These are phyloP conservation scores for Eulemur rufifrons DNA, from an alignment of 2,113 vertebrate genomes.

Conservation along the genomic window DNA sequence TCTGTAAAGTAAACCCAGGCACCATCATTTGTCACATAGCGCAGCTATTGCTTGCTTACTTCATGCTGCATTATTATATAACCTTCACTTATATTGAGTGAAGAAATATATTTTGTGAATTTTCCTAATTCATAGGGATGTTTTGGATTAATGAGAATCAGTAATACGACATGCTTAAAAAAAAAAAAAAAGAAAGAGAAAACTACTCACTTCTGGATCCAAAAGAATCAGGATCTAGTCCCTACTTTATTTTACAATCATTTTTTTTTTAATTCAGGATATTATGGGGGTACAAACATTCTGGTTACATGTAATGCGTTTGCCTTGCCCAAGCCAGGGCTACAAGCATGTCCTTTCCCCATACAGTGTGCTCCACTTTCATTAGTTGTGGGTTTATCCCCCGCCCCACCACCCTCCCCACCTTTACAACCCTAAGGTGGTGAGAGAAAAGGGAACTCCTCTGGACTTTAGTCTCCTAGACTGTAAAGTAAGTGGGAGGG, in stretches of 20 bases:
- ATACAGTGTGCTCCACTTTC: no score
- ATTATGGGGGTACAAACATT: no score
- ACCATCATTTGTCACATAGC: background rate
- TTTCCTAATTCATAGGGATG: conserved; percentile 4
- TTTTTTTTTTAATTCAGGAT: no score
- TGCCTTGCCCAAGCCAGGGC: no score
- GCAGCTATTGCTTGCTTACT: background rate
- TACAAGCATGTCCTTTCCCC: no score
- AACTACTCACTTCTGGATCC: background rate
- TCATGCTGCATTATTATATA: background rate
- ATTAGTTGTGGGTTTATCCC: no score
- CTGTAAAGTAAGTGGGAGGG: background rate
- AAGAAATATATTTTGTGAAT: background rate
- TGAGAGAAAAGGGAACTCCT: background rate
- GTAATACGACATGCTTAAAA: background rate
- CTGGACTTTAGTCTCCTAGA: background rate
- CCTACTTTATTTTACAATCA: background rate
- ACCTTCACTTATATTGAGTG: background rate
- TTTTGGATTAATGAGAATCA: conserved; percentile 13
- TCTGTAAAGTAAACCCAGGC: background rate
- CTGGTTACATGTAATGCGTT: no score
- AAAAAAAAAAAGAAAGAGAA: background rate
- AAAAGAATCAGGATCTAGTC: background rate
- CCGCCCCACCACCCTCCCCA: no score
- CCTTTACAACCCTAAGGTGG: background rate